Conservation (phyloP, 2,888 invertebrate species). For the Blastobasis lacticolella region DNA sequence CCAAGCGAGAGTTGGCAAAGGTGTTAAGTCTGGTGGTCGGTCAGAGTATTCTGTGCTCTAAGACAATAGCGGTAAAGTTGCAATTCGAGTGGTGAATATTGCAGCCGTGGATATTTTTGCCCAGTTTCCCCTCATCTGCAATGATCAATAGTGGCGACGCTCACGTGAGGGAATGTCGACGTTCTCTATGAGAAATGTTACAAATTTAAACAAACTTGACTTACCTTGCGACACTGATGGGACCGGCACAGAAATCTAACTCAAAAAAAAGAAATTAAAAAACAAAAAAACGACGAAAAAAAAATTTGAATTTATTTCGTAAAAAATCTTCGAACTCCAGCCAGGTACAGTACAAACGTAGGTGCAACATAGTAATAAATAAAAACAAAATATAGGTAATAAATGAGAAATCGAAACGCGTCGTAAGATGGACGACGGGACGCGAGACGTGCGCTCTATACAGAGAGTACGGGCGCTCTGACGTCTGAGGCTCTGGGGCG, state of each 20-base stretch:
- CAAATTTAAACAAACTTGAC: neutral
- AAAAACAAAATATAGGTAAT: slow-evolving; percentile 1
- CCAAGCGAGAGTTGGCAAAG: slow-evolving; percentile 14
- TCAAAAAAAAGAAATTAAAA: neutral
- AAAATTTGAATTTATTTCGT: too few relatives aligned
- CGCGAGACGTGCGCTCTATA: slow-evolving; percentile 31
- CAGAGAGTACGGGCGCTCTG: slow-evolving; percentile 62
- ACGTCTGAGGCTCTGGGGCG: slow-evolving; percentile 32
- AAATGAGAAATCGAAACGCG: neutral
- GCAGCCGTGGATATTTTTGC: slow-evolving; percentile 35
- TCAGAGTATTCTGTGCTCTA: slow-evolving; percentile 20
- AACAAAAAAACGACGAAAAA: too few relatives aligned
- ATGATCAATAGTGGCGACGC: slow-evolving; percentile 33
- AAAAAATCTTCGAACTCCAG: too few relatives aligned
- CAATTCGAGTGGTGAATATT: slow-evolving; percentile 11
- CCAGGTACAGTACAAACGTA: neutral
- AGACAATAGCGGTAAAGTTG: slow-evolving; percentile 16
- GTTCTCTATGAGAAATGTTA: neutral
- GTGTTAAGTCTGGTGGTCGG: slow-evolving; percentile 16
- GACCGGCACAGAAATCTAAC: neutral
- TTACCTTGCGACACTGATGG: neutral
- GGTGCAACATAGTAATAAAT: neutral
- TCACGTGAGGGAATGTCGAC: neutral
- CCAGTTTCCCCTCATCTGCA: slow-evolving; percentile 27
- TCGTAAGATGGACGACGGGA: slow-evolving; percentile 3